A percentile compares a stretch with the other conserved stretches of the same genome.
These are phyloP conservation scores for Corythoichthys haematopterus DNA, from an alignment of 2,113 vertebrate species.

Conservation along the genomic window DNA sequence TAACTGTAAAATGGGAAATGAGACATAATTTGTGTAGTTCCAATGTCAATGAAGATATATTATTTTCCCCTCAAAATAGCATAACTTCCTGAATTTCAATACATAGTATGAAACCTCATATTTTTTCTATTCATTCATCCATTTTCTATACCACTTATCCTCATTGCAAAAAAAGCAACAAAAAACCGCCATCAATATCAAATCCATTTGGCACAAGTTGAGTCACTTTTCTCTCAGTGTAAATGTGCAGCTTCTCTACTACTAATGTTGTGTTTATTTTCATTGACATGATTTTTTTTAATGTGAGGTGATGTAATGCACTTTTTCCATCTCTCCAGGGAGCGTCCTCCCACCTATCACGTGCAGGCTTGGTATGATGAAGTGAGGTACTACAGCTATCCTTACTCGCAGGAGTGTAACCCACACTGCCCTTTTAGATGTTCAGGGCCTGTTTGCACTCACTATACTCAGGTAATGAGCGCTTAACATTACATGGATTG, in stretches of 20 bases:
- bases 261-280: neutral
- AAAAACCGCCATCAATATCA: neutral
- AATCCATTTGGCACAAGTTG: neutral
- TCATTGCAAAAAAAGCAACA: neutral
- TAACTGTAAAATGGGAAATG: neutral
- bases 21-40: neutral
- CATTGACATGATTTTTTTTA: neutral
- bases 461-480: constrained; percentile 91
- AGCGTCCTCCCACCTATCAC: constrained; percentile 91
- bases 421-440: constrained; percentile 93
- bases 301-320: neutral
- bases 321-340: constrained; percentile 65
- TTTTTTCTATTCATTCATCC: neutral
- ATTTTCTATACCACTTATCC: neutral
- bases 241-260: neutral
- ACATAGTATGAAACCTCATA: neutral
- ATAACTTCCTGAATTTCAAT: neutral
- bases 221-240: neutral
- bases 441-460: constrained; percentile 95
- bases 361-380: constrained; percentile 99
- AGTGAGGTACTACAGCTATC: constrained; percentile 89
- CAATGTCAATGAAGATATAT: neutral
- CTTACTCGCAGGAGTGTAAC: constrained; percentile 90
- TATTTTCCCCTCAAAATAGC: neutral
- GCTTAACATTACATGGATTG: neutral